Conservation (phyloP, 2,888 invertebrate species). For the Mythimna albipuncta region DNA sequence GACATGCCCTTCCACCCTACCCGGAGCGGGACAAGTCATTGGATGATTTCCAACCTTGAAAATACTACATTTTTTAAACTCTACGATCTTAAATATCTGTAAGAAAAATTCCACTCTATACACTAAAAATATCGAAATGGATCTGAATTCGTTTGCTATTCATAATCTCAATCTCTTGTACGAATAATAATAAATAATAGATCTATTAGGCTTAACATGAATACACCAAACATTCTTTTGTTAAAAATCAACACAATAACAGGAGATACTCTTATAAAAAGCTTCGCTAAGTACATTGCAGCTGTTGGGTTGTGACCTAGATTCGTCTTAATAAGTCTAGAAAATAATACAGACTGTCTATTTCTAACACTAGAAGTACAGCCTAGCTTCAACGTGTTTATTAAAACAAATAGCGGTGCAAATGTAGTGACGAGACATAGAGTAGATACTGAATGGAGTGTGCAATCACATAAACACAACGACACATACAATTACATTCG, state of each 20-base stretch:
- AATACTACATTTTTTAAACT: not conserved
- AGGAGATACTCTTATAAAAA: conserved; percentile 25
- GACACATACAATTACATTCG: too few relatives aligned
- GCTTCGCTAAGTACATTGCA: conserved; percentile 21
- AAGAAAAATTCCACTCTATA: not conserved
- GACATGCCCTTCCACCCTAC: too few relatives aligned
- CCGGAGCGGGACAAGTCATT: too few relatives aligned
- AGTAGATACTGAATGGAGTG: conserved; percentile 15
- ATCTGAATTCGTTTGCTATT: not conserved
- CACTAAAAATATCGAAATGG: not conserved
- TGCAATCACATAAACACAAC: not conserved
- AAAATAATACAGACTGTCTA: conserved; percentile 29
- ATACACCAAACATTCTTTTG: conserved; percentile 8
- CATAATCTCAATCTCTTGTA: not conserved
- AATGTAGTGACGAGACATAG: conserved; percentile 35
- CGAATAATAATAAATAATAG: conserved; percentile 8
- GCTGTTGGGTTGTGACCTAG: conserved; percentile 37
- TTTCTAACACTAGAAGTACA: conserved; percentile 20
- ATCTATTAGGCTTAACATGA: not conserved
- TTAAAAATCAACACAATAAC: conserved; percentile 15
- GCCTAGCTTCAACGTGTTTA: conserved; percentile 53
- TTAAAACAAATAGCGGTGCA: conserved; percentile 54
- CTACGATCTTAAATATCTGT: not conserved
- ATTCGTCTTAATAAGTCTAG: conserved; percentile 29
- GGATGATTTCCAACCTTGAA: too few relatives aligned